These are phyloP conservation scores for Monochamus alternatus DNA, from an alignment of 2,888 invertebrate species.

Conservation along the genomic window DNA sequence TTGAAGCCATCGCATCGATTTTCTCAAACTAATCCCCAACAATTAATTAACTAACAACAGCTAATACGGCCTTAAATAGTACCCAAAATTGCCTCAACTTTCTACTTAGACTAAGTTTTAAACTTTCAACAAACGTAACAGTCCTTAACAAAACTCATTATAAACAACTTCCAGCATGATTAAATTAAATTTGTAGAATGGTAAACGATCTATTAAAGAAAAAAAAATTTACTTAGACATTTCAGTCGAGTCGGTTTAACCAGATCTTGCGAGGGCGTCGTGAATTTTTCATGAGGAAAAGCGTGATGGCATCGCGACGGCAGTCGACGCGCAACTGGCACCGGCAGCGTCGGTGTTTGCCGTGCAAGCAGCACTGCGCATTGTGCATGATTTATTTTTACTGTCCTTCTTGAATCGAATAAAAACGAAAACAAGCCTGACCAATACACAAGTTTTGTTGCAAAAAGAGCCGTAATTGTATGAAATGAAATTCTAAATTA, in stretches of 20 bases:
- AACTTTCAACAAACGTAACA: constrained; percentile 35
- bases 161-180: constrained; percentile 15
- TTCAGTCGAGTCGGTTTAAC: constrained; percentile 7
- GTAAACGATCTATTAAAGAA: constrained; percentile 6
- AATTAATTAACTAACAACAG: constrained; percentile 41
- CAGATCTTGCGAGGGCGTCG: constrained; percentile 29
- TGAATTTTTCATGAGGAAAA: constrained; percentile 38
- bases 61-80: constrained; percentile 30
- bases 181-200: constrained; percentile 13
- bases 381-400: constrained; percentile 30
- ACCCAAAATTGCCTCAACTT: constrained; percentile 23
- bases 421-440: not conserved
- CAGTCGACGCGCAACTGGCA: constrained; percentile 62
- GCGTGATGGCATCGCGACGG: constrained; percentile 58
- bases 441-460: not conserved
- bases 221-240: constrained; percentile 20
- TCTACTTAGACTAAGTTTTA: constrained; percentile 27
- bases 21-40: constrained; percentile 34
- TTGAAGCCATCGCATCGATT: constrained; percentile 53
- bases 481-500: too few species aligned
- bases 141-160: constrained; percentile 26
- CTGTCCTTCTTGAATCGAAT: not conserved
- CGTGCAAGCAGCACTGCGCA: constrained; percentile 34
- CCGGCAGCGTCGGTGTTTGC: constrained; percentile 45
- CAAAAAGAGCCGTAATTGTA: too few species aligned